Conservation (phyloP, 1,140 invertebrate species). For the Panulirus ornatus region DNA sequence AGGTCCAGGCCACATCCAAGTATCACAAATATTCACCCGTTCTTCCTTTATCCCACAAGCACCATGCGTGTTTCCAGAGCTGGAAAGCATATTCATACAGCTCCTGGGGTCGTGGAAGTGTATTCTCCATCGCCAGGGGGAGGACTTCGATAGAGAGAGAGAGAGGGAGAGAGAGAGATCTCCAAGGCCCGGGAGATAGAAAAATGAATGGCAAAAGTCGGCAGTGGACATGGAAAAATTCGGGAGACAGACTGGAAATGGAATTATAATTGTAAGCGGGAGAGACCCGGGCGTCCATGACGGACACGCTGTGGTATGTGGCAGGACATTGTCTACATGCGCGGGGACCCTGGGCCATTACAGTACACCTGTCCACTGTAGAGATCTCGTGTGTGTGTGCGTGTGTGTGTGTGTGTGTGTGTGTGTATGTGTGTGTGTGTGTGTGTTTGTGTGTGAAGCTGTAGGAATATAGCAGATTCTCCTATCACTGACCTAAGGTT, state of each 20-base stretch:
- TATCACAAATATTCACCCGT: slow-evolving; percentile 30
- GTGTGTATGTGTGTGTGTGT: slow-evolving; percentile 8
- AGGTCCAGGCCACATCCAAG: slow-evolving; percentile 41
- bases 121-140: too few species aligned
- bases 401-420: too few species aligned
- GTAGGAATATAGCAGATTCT: too few species aligned
- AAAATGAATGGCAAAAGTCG: background rate
- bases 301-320: too few species aligned
- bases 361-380: too few species aligned
- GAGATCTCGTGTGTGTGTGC: too few species aligned
- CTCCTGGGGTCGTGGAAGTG: too few species aligned
- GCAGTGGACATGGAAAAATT: slow-evolving; percentile 6
- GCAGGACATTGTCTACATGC: too few species aligned
- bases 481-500: too few species aligned
- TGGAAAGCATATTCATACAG: background rate
- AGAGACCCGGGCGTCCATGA: background rate
- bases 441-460: too few species aligned
- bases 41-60: slow-evolving; percentile 2
- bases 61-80: background rate
- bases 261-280: background rate
- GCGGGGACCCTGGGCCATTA: too few species aligned
- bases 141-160: background rate
- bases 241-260: background rate
- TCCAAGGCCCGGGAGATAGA: background rate
- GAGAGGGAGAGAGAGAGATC: background rate